These are phyloP conservation scores for Philaethria dido DNA, from an alignment of 2,888 invertebrate genomes.

Conservation along the genomic window DNA sequence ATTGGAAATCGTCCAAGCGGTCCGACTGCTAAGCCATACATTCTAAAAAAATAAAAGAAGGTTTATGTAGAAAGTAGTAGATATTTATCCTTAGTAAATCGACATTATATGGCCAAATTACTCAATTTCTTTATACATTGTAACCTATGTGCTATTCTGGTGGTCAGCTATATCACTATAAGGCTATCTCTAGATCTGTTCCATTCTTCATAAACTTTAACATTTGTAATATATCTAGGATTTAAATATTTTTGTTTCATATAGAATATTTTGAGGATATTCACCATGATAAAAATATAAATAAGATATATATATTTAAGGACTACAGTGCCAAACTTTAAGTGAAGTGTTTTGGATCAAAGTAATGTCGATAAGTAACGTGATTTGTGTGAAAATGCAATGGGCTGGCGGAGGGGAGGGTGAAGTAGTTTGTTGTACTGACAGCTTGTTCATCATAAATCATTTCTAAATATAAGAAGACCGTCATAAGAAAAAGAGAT, in stretches of 20 bases:
- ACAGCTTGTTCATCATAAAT: constrained; percentile 51
- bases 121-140: no score
- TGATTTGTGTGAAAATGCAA: constrained; percentile 69
- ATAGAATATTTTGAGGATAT: not conserved
- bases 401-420: constrained; percentile 71
- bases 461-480: constrained; percentile 50
- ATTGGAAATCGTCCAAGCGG: no score
- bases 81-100: no score
- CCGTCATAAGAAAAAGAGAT: constrained; percentile 59
- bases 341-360: constrained; percentile 28
- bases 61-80: no score
- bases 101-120: no score
- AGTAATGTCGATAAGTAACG: constrained; percentile 69
- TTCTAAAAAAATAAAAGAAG: no score
- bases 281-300: not conserved
- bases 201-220: no score
- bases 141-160: no score
- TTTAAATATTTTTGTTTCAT: not conserved
- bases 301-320: not conserved
- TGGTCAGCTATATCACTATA: no score
- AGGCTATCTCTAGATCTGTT: no score
- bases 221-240: no score
- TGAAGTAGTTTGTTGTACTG: constrained; percentile 59
- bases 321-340: constrained; percentile 1
- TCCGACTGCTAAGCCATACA: no score